Percentiles rank a stretch among this genome's conserved stretches.
These are phyloP conservation scores for Empidonax alnorum DNA, from an alignment of 2,113 vertebrate genomes.

Conservation along the genomic window DNA sequence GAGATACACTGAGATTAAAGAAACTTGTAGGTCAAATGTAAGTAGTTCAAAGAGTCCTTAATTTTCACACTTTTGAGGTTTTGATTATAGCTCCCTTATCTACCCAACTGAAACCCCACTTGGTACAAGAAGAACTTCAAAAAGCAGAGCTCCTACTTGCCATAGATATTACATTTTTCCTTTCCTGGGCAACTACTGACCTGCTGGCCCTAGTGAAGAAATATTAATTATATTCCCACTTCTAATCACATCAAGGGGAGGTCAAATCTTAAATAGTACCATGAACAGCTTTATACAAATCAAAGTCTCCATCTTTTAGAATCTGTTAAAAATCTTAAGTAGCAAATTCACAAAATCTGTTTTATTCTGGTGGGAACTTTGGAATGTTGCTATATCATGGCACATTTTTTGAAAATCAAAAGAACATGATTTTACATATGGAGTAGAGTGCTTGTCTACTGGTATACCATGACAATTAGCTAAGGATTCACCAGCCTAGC, in stretches of 20 bases:
- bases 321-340: background rate
- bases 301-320: background rate
- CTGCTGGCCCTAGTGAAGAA: background rate
- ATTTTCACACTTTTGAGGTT: background rate
- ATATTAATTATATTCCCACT: background rate
- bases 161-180: background rate
- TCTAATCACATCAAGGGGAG: background rate
- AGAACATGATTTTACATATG: background rate
- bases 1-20: background rate
- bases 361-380: background rate
- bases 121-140: background rate
- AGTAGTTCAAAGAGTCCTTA: background rate
- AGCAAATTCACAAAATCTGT: background rate
- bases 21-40: background rate
- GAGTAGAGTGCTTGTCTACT: background rate
- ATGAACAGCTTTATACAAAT: background rate
- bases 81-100: background rate
- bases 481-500: background rate
- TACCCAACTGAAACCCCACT: background rate
- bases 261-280: background rate
- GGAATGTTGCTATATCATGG: background rate
- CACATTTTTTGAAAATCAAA: background rate
- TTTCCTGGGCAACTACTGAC: background rate
- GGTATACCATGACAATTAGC: background rate
- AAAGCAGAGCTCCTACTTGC: background rate